Base-by-base conservation (phyloP, 1,140 invertebrate genomes). In the Psilanteris sp. region DNA sequence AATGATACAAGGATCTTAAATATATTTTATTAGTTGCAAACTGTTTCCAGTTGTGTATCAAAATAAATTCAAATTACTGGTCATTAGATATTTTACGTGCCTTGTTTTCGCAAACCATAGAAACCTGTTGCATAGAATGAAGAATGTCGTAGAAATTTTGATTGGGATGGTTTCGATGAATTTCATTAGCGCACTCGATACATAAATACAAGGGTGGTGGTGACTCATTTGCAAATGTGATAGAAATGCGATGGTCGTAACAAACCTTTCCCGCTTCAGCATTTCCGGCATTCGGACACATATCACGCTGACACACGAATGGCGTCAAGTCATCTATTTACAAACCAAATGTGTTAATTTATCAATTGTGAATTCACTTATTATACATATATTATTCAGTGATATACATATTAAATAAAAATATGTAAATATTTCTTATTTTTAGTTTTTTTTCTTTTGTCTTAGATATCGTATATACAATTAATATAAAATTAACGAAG, bases 31-130 rank as follows among this genome's bases (percentile, higher is more conserved):
- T 37, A 61, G n/a, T n/a, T n/a, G 29, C 16, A 7, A 37, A 37
- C 15, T 16, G 10, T 48, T 48, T 61, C 15, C 24, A 15, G 10
- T 13, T n/a, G 7, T 26, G 20, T 52, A 32, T 52, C 10, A 39
- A 71, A 61, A 59, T 67, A 52, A 59, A 50, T 70, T 16, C 9
- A 11, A 39, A 41, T 50, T 41, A 59, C 16, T 54, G 29, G n/a
- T 37, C 24, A 5, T 20, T 15, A 39, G 29, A n/a, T 6, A 68
- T 64, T 24, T 55, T 46, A 61, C 76, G 32, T 87, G 96, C 96
- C 91, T 99, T 99, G 86, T 98, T 98, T 88, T 99, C 98, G 87
- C 98, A 99, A 41, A 95, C 92, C 90, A 96, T 94, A 0, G 96
- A 96, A 7, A 97, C 94, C 90, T 97, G 95, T 82, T 96, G 95